phyloP scores from a whole-genome alignment of 2,113 vertebrate species.

The Pluvianellus socialis region DNA sequence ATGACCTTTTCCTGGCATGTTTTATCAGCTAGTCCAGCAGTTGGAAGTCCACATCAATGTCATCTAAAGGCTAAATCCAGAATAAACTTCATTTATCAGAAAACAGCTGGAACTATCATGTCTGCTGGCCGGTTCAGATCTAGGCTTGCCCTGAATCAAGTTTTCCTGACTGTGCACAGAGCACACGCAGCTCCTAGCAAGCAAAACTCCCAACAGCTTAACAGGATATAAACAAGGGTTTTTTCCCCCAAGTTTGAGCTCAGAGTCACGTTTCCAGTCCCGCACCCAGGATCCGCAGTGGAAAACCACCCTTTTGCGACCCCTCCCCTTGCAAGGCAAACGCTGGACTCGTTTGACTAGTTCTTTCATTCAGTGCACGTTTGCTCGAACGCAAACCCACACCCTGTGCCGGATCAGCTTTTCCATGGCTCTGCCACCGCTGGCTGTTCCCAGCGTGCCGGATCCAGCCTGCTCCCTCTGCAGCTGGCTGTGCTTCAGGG shows the following conservation, averaged over 20 bases:
- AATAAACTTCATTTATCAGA: not conserved
- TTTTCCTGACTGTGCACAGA: not conserved
- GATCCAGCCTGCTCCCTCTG: not conserved
- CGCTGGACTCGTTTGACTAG: not conserved
- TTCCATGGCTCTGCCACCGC: not conserved
- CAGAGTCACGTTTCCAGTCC: accelerated
- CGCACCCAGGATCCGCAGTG: too few species aligned
- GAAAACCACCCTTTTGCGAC: not conserved
- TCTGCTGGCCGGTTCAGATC: not conserved
- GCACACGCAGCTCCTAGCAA: not conserved
- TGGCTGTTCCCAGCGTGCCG: not conserved
- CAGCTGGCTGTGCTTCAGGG: not conserved
- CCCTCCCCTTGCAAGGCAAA: not conserved
- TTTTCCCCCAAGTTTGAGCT: accelerated
- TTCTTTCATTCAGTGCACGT: not conserved
- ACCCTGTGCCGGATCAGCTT: not conserved
- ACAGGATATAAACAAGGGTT: not conserved
- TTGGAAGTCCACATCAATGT: not conserved
- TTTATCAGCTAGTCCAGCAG: not conserved
- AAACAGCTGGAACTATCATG: accelerated
- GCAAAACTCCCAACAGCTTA: not conserved
- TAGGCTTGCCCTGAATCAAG: not conserved
- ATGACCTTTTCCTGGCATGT: not conserved
- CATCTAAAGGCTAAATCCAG: not conserved
- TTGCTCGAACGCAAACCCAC: not conserved